These are phyloP conservation scores for Lepetodrilus schrolli DNA, from an alignment of 2,888 invertebrate species.

Conservation along the genomic window DNA sequence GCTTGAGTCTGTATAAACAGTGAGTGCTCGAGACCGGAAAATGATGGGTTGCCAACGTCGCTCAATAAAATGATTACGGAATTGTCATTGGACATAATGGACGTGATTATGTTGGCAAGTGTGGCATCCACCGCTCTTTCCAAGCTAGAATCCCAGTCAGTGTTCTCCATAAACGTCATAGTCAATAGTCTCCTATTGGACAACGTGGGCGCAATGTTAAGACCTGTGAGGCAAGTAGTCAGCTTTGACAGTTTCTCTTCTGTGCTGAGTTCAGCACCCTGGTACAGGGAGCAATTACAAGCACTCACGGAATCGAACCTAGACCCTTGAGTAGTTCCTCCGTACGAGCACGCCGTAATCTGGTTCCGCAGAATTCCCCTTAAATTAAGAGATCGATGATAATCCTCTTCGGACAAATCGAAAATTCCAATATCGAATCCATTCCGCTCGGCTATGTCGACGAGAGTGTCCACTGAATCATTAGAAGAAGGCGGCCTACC, in stretches of 20 bases:
- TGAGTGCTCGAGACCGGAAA: background rate
- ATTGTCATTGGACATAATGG: too few species aligned
- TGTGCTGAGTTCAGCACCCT: background rate
- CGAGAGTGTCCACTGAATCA: background rate
- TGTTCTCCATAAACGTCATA: background rate
- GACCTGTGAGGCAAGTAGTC: background rate
- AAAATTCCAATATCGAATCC: background rate
- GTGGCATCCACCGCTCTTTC: background rate
- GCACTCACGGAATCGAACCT: too few species aligned
- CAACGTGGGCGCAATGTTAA: background rate
- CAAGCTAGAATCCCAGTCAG: background rate
- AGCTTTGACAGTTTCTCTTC: background rate
- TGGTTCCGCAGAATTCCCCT: background rate
- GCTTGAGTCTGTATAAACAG: conserved; percentile 6
- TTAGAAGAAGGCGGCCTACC: background rate
- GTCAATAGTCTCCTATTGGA: background rate
- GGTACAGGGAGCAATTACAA: background rate
- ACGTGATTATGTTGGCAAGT: background rate
- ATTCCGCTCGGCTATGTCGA: background rate
- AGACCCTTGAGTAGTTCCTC: too few species aligned
- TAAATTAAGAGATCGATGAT: background rate
- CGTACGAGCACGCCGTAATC: background rate
- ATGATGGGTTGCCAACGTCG: conserved; percentile 3
- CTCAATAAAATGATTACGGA: background rate
- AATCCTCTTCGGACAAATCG: conserved; percentile 9